These are phyloP conservation scores for Archips crataeganus DNA, from an alignment of 2,888 invertebrate species.

Conservation along the genomic window DNA sequence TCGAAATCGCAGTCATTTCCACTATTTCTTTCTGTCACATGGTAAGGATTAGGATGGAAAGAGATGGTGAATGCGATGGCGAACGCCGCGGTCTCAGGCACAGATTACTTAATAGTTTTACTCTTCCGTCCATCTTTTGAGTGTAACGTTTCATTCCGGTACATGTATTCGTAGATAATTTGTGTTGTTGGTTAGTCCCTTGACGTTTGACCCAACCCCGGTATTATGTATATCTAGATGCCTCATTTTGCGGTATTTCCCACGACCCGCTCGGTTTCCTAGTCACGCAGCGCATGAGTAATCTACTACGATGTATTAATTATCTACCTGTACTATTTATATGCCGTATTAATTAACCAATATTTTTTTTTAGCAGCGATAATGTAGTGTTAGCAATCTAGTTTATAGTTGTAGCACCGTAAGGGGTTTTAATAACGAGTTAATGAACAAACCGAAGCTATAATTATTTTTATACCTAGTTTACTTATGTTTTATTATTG, in stretches of 20 bases:
- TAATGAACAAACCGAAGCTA: too few relatives aligned
- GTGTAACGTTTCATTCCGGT: too few relatives aligned
- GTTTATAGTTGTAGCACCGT: neutral
- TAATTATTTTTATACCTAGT: too few relatives aligned
- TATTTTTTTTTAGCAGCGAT: neutral
- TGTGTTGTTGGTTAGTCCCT: neutral
- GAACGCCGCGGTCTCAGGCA: too few relatives aligned
- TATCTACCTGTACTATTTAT: constrained; percentile 8
- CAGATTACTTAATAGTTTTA: too few relatives aligned
- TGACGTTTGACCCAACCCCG: neutral
- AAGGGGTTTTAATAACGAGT: too few relatives aligned
- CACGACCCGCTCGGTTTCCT: constrained; percentile 46
- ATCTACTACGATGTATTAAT: constrained; percentile 37
- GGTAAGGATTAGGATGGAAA: too few relatives aligned
- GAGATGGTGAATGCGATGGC: too few relatives aligned
- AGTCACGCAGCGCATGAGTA: constrained; percentile 43
- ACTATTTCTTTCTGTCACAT: too few relatives aligned
- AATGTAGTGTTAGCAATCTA: neutral
- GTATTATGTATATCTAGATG: neutral
- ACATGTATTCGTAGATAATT: neutral
- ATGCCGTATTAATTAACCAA: neutral
- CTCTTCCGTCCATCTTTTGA: too few relatives aligned
- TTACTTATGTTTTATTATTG: too few relatives aligned
- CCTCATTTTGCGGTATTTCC: constrained; percentile 44
- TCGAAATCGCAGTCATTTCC: too few relatives aligned